phyloP scores from a whole-genome alignment of 2,888 invertebrate species.

The Teinopalpus imperialis region DNA sequence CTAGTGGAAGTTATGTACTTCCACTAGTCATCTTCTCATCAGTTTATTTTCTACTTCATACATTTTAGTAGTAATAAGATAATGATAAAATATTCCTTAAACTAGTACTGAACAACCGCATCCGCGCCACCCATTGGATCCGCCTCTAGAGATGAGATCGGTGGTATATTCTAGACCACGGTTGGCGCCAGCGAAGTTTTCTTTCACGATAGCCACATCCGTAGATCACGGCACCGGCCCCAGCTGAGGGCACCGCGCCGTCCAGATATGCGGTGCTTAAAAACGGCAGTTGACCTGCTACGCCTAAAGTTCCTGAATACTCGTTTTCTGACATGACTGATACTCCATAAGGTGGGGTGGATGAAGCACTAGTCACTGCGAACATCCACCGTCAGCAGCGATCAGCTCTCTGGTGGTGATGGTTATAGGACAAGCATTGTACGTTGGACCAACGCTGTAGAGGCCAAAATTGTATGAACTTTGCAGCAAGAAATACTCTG shows the following conservation, averaged over 20 bases:
- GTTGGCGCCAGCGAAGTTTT: conserved; percentile 20
- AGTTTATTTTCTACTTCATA: no score
- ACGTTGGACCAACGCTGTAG: no score
- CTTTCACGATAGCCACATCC: conserved; percentile 27
- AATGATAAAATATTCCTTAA: no score
- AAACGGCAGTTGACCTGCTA: conserved; percentile 33
- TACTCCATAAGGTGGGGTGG: conserved; percentile 35
- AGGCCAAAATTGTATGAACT: no score
- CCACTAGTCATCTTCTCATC: no score
- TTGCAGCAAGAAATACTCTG: no score
- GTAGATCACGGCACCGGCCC: conserved; percentile 27
- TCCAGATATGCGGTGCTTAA: conserved; percentile 31
- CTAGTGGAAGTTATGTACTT: no score
- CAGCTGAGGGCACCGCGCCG: conserved; percentile 27
- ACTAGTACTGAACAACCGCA: no score
- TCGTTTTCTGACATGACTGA: conserved; percentile 36
- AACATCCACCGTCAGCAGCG: conserved; percentile 19
- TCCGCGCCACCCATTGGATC: neutral
- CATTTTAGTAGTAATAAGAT: no score
- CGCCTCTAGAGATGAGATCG: neutral
- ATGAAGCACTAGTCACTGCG: conserved; percentile 33
- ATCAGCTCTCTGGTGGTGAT: neutral
- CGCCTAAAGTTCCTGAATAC: conserved; percentile 32
- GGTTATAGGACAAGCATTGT: no score
- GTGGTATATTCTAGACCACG: neutral